Evolutionary conservation across 2,888 invertebrate species (phyloP).

Genomic region (Orthosia gothica): DNA sequence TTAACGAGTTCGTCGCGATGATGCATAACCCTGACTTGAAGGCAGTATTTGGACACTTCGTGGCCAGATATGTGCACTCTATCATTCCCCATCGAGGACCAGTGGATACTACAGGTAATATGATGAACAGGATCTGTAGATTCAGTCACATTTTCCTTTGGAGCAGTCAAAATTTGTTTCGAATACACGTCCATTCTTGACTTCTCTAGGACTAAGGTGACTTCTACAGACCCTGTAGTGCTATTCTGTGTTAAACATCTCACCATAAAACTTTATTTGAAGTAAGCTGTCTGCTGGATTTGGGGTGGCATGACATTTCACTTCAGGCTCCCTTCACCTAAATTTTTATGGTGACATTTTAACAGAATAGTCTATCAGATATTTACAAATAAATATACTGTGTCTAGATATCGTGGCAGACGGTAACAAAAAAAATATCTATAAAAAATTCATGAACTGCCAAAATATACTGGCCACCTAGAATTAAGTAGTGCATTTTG

Average conservation of each 20-base stretch:
- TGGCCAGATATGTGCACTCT: conserved; percentile 92
- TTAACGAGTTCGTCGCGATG: conserved; percentile 94
- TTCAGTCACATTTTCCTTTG: neutral
- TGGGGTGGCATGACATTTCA: too few relatives aligned
- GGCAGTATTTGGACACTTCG: conserved; percentile 93
- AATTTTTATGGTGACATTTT: too few relatives aligned
- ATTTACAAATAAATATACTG: neutral
- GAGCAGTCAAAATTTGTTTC: neutral
- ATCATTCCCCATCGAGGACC: conserved; percentile 91
- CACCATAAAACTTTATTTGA: too few relatives aligned
- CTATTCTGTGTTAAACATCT: too few relatives aligned
- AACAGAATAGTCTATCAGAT: neutral
- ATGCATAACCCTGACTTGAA: conserved; percentile 92
- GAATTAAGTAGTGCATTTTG: conserved; percentile 2
- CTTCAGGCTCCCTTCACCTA: too few relatives aligned
- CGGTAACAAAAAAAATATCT: neutral
- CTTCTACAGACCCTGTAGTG: neutral
- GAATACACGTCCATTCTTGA: neutral
- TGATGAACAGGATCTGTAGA: neutral
- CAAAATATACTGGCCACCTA: conserved; percentile 36
- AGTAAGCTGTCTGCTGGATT: too few relatives aligned
- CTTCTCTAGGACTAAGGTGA: conserved; percentile 6
- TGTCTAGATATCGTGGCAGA: conserved; percentile 22
- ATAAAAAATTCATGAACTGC: conserved; percentile 9
- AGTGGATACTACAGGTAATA: conserved; percentile 88